Base-by-base conservation (phyloP, 2,888 invertebrate species). In the Acrobasis repandana region DNA sequence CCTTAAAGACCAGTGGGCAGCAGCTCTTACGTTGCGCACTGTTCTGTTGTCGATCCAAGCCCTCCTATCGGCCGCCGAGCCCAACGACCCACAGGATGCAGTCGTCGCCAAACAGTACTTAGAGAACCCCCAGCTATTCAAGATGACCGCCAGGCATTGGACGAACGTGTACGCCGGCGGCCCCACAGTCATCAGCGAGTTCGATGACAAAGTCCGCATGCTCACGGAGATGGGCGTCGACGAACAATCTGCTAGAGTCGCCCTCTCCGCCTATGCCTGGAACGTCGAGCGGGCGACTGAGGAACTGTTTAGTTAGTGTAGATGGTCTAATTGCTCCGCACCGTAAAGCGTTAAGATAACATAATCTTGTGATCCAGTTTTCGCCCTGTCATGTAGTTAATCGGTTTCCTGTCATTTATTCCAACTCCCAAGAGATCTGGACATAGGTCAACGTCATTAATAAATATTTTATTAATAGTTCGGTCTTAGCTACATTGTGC, bases 1-100 rank as follows among this genome's bases (percentile, higher is more conserved):
- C 79, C 93, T 99, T 62, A 99, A 99, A 93, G 98, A 98, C 82
- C 97, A 98, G 86, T 98, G 98, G 99, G 99, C 99, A 65, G 99
- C 99, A 58, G 99, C 99, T 9, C 97, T 99, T 95, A 99, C 99
- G 0, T 92, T 99, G 65, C 94, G 99, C 66, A 99, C 99, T 36
- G 99, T 99, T 34, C 91, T 99, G 63, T 91, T 99, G 34, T 99
- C 99, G 1, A 93, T 99, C 69, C 99, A 99, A 94, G 99, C 99
- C 0, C 90, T 99, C 65, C 89, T 99, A 67, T 96, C 98, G 18
- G 97, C 98, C 1, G 97, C 98, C 4, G 98, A 97, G 64, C 97
- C 98, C 4, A 97, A 97, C 87, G 98, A 98, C 90, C 98, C 98
- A 1, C 98, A 98, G 82, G 97, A 99, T 88, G 98, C 98, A 0